Evolutionary conservation across 1,140 invertebrate genomes (phyloP).

Genomic region (Megalopta genalis): DNA sequence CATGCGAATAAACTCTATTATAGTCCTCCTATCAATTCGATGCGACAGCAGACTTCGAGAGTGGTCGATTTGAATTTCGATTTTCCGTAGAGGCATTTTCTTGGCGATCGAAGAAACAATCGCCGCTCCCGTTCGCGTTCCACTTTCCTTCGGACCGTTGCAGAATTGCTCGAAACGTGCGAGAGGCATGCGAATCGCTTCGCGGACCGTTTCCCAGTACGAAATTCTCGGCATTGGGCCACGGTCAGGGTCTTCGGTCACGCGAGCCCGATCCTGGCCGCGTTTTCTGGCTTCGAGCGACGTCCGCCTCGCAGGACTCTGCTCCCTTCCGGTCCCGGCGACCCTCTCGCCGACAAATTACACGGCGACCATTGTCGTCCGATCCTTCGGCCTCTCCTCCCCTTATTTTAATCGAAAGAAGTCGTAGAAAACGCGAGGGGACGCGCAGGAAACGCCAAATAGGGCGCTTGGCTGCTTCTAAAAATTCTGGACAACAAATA

Average conservation of each 20-base stretch:
- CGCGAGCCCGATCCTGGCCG: slow-evolving; percentile 9
- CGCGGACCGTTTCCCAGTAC: background rate
- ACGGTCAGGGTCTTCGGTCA: slow-evolving; percentile 35
- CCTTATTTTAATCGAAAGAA: slow-evolving; percentile 10
- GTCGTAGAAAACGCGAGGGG: slow-evolving; percentile 18
- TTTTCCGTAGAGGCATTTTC: background rate
- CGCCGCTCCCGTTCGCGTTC: background rate
- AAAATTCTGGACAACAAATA: no score
- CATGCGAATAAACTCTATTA: no score
- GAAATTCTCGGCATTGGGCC: slow-evolving; percentile 9
- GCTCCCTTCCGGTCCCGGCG: background rate
- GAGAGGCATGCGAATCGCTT: slow-evolving; percentile 3
- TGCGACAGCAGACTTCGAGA: no score
- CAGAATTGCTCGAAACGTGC: background rate
- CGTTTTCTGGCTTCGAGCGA: slow-evolving; percentile 28
- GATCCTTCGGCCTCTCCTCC: background rate
- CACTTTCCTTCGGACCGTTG: slow-evolving; percentile 8
- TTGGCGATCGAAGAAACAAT: background rate
- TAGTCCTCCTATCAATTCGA: no score
- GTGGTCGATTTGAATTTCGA: no score
- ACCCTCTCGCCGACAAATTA: slow-evolving; percentile 2
- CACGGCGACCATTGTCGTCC: slow-evolving; percentile 13
- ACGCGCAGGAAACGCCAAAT: slow-evolving; percentile 20
- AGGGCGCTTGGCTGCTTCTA: no score
- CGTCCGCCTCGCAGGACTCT: background rate